These are phyloP conservation scores for Aphodius sticticus DNA, from an alignment of 2,888 invertebrate species.

Conservation along the genomic window DNA sequence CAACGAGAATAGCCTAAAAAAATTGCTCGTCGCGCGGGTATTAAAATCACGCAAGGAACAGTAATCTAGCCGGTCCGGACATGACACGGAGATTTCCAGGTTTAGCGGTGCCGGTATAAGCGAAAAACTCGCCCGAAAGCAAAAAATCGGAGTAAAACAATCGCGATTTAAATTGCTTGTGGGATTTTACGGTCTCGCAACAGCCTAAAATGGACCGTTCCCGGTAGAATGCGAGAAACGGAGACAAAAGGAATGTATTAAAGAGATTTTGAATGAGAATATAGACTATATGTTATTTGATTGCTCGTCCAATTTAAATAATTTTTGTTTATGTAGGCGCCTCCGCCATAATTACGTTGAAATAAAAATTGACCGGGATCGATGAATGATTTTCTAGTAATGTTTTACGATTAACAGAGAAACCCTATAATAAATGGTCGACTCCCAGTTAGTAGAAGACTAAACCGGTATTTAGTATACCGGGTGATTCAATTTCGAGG, in stretches of 20 bases:
- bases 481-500: too few species aligned
- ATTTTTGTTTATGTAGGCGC: neutral
- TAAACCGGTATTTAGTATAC: too few species aligned
- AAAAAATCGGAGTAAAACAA: conserved; percentile 43
- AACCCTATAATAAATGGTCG: too few species aligned
- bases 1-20: neutral
- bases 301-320: neutral
- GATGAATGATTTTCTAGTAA: too few species aligned
- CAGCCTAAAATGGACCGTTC: neutral
- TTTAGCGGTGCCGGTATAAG: conserved; percentile 6
- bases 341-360: neutral
- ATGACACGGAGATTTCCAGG: conserved; percentile 18
- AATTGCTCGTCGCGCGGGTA: conserved; percentile 4
- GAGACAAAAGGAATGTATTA: neutral
- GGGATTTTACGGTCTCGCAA: conserved; percentile 44
- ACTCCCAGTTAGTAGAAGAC: too few species aligned
- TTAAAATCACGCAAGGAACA: neutral
- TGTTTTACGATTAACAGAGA: too few species aligned
- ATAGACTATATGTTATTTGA: neutral
- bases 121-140: conserved; percentile 6
- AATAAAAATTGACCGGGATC: too few species aligned
- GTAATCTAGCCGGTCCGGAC: neutral
- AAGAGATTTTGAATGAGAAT: neutral
- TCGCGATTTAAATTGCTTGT: conserved; percentile 49
- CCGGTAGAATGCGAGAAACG: neutral